Conservation (phyloP, 2,113 vertebrate species). For the Lontra canadensis region DNA sequence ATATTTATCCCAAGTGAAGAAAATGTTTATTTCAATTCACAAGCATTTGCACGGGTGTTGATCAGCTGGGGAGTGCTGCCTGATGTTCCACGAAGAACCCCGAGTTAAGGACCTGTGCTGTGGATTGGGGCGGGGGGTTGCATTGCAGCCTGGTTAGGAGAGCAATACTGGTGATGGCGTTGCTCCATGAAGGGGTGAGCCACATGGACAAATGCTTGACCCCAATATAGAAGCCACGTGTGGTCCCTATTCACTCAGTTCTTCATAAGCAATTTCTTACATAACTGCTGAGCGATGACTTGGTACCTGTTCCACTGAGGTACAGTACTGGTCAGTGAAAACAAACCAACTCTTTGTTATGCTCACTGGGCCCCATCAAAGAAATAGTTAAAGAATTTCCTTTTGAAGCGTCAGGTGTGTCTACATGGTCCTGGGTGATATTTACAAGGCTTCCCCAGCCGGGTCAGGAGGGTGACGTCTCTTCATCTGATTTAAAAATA, state of each 20-base stretch:
- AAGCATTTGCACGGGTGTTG: not conserved
- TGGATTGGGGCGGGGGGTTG: not conserved
- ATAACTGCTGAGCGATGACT: not conserved
- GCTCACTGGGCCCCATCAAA: not conserved
- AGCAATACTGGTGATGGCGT: not conserved
- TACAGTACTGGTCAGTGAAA: not conserved
- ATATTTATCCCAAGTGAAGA: not conserved
- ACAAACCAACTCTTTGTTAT: not conserved
- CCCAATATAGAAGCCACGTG: not conserved
- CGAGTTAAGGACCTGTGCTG: not conserved
- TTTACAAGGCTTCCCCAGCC: not conserved
- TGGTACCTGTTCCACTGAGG: not conserved
- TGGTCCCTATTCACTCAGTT: not conserved
- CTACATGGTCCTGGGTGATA: not conserved
- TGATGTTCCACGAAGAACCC: not conserved
- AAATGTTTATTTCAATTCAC: not conserved
- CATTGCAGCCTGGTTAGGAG: not conserved
- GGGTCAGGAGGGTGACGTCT: not conserved
- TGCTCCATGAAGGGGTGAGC: not conserved
- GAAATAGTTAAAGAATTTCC: not conserved
- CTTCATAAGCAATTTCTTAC: not conserved
- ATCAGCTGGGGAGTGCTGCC: not conserved
- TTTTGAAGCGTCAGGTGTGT: not conserved
- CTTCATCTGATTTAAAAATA: constrained; percentile 39
- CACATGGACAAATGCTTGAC: not conserved